Percentiles rank a stretch among this genome's conserved stretches.
phyloP scores from a whole-genome alignment of 2,888 invertebrate genomes.

The Masnerella sp. region DNA sequence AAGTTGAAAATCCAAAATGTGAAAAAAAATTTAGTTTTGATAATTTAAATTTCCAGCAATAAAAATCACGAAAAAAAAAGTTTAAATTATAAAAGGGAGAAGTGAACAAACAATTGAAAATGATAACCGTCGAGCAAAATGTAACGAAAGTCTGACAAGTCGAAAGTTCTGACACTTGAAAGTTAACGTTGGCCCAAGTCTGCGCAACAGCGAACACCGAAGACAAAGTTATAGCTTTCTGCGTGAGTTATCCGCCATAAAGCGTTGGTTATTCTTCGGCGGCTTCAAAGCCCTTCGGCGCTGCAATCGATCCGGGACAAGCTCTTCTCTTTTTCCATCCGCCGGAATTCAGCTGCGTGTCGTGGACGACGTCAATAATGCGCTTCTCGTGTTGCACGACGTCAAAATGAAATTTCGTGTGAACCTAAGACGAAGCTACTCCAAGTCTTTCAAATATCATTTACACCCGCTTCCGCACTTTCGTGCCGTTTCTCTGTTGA shows the following conservation, averaged over 20 bases:
- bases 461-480: background rate
- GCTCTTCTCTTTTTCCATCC: constrained; percentile 8
- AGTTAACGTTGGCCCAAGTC: no score
- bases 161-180: no score
- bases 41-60: no score
- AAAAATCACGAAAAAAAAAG: no score
- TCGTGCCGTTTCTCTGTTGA: constrained; percentile 19
- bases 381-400: constrained; percentile 57
- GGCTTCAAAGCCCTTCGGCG: constrained; percentile 21
- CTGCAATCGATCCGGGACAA: constrained; percentile 29
- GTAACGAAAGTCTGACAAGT: no score
- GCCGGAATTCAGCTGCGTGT: constrained; percentile 47
- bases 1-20: no score
- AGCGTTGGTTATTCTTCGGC: constrained; percentile 40
- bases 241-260: constrained; percentile 38
- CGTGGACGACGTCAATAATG: constrained; percentile 50
- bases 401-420: constrained; percentile 39
- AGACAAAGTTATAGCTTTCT: constrained; percentile 27
- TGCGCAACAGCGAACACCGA: no score
- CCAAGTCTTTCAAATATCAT: constrained; percentile 30
- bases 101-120: no score
- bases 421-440: constrained; percentile 14
- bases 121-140: no score
- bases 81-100: no score
- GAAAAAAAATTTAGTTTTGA: no score